Evolutionary conservation across 2,113 vertebrate genomes (phyloP).

Genomic region (Anarrhichthys ocellatus): DNA sequence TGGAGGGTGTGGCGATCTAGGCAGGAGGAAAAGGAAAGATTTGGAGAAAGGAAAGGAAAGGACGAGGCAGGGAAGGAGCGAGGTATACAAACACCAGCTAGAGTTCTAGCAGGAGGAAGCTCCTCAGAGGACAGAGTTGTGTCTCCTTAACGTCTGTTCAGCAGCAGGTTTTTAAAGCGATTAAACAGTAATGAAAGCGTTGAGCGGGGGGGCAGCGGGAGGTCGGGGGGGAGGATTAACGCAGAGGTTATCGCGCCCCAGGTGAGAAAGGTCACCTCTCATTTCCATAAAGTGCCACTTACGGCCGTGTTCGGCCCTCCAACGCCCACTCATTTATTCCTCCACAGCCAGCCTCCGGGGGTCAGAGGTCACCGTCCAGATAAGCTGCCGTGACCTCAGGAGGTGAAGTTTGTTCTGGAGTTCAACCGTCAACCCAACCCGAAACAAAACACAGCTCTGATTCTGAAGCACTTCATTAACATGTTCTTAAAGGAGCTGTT

Average conservation of each 20-base stretch:
- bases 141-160: not conserved
- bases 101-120: too few species aligned
- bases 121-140: not conserved
- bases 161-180: constrained; percentile 4
- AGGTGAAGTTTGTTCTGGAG: constrained; percentile 23
- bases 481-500: not conserved
- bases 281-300: constrained; percentile 66
- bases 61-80: not conserved
- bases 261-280: constrained; percentile 53
- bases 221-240: constrained; percentile 48
- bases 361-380: constrained; percentile 51
- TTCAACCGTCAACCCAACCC: not conserved
- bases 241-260: constrained; percentile 35
- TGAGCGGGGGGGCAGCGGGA: constrained; percentile 19
- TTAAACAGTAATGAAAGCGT: constrained; percentile 61
- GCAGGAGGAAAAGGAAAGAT: not conserved
- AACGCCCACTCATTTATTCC: constrained; percentile 54
- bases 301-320: constrained; percentile 10
- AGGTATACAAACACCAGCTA: too few species aligned
- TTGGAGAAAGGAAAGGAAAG: not conserved
- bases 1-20: not conserved
- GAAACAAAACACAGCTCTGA: constrained; percentile 15
- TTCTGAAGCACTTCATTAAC: constrained; percentile 12
- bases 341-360: not conserved
- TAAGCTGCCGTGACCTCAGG: constrained; percentile 37